Evolutionary conservation across 2,113 vertebrate species (phyloP), one percentile per base, ranked within the genome.

Genomic region (Acanthochromis polyacanthus): DNA sequence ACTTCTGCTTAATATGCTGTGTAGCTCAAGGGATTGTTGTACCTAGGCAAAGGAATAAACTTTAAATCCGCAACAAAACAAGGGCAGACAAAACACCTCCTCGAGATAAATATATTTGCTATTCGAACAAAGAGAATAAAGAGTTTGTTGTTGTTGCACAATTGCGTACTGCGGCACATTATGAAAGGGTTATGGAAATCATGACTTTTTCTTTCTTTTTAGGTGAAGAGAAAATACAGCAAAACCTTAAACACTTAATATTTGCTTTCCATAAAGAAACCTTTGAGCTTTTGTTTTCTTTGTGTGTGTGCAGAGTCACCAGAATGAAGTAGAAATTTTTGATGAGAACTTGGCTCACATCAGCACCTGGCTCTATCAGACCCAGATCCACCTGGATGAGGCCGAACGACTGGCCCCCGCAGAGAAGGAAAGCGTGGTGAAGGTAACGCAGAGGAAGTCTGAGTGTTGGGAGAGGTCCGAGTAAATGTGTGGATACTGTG

Each of bases 311-410:
- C 78, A 99, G 98, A 97, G 94, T 90, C 98, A 98, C 82, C 96
- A 96, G 89, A 96, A 95, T 30, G 98, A 99, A 86, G 92, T 99
- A 91, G 98, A 99, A 88, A 96, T 98, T 53, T 98, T 99, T 81
- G 98, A 99, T 11, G 98, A 98, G 85, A 98, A 97, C 82, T 93
- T 99, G 85, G 98, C 98, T 75, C 98, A 99, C 92, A 97, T 99
- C 93, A 99, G 97, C 91, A 99, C 98, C 51, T 99, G 98, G 98
- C 94, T 99, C 17, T 99, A 99, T 91, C 97, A 98, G 92, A 98
- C 98, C 4, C 97, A 99, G 95, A 96, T 98, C 48, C 94, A 96
- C 19, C 78, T 99, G 89, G 98, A 99, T 80, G 98, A 99, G 84
- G 96, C 96, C 0, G 98, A 99, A 90, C 96, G 96, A 48, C 96